Evolutionary conservation across 1,140 invertebrate genomes (phyloP).

Genomic region (Solen grandis): DNA sequence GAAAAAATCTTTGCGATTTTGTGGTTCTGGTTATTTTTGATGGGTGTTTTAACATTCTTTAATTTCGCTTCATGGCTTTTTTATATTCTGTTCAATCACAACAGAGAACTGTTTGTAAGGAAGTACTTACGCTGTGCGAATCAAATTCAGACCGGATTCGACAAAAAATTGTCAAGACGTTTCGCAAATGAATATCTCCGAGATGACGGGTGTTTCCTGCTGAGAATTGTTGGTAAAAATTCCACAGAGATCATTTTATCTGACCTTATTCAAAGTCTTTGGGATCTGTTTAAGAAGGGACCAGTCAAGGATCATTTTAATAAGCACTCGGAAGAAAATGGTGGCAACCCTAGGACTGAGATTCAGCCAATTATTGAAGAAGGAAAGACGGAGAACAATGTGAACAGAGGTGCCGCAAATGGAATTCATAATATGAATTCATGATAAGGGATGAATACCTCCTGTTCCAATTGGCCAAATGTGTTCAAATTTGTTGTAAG

Average conservation of each 20-base stretch:
- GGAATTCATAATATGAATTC: too few species aligned
- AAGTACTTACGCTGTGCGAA: slow-evolving; percentile 76
- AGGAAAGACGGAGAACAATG: too few species aligned
- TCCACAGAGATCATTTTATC: slow-evolving; percentile 74
- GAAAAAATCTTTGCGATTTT: slow-evolving; percentile 82
- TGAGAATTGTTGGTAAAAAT: slow-evolving; percentile 73
- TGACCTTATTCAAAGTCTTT: slow-evolving; percentile 73
- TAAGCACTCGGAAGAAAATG: not conserved
- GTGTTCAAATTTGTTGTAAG: too few species aligned
- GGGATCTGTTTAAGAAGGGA: slow-evolving; percentile 64
- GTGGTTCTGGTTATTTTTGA: slow-evolving; percentile 74
- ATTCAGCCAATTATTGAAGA: too few species aligned
- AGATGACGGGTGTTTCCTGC: slow-evolving; percentile 70
- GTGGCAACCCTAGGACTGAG: too few species aligned
- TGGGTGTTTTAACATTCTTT: slow-evolving; percentile 78
- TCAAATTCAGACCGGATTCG: slow-evolving; percentile 38
- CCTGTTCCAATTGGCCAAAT: too few species aligned
- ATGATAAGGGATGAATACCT: too few species aligned
- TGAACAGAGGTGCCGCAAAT: too few species aligned
- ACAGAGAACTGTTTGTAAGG: slow-evolving; percentile 71
- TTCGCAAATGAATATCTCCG: slow-evolving; percentile 64
- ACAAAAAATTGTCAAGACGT: slow-evolving; percentile 49
- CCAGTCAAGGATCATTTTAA: slow-evolving; percentile 16
- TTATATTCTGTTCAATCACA: slow-evolving; percentile 62
- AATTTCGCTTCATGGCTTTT: slow-evolving; percentile 75